Evolutionary conservation across 92 coral and sea anemone genomes (phyloP), one percentile per base, ranked within the genome.

Genomic region (Siderastrea siderea): DNA sequence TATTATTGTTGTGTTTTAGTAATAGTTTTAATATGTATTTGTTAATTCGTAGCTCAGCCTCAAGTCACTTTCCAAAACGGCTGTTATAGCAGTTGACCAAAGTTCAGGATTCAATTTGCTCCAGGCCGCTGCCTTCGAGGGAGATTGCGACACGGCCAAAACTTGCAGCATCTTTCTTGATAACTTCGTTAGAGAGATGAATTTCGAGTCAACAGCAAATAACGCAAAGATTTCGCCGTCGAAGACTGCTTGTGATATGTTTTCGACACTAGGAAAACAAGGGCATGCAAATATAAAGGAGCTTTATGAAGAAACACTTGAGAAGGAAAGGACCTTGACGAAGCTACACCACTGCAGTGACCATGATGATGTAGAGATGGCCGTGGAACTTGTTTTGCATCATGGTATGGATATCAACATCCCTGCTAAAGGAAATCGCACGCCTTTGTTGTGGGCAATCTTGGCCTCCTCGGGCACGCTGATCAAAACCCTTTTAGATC

Each of bases 331-430:
- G 17, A 49, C 74, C 6, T 43, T 80, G 15, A 3, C 63, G 12
- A 63, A 66, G 38, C 62, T 80, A 7, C 84, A 80, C 63, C 8
- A 1, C 3, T 60, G 82, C 62, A 51, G 45, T 19, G 2, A 53
- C 48, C 3, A 7, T 19, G 48, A 57, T 10, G 81, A 77, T 15
- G 81, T 19, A 19, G 81, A 77, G 38, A 43, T 6, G 45, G 81
- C 81, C 19, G 81, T 77, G 47, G 81, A 77, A n/a, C 81, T 77
- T 55, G 81, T 77, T 1, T 45, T 77, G 12, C 17, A 77, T 7
- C 10, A 55, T 10, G 13, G 17, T 54, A 5, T 54, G 13, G 19
- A 26, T 15, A 47, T 77, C 6, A 48, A 77, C 1, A 57, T 15
- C 47, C 81, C 68, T 54, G 81, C 67, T 16, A 13, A 19, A 5